Evolutionary conservation across 1,140 invertebrate species (phyloP).

Genomic region (Aethina tumida): DNA sequence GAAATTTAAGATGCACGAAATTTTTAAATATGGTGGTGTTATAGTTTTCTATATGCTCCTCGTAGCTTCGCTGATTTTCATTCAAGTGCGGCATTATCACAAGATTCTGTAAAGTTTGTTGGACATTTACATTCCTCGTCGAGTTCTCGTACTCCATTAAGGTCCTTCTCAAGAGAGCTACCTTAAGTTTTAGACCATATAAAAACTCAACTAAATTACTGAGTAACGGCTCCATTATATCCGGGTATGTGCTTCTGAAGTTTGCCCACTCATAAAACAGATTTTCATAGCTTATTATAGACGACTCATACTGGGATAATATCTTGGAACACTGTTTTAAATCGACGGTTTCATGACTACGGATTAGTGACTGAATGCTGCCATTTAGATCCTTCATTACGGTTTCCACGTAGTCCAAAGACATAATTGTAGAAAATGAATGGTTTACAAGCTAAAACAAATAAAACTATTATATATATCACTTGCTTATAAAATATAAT

Average conservation of each 20-base stretch:
- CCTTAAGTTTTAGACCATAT: slow-evolving; percentile 44
- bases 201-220: slow-evolving; percentile 48
- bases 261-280: slow-evolving; percentile 40
- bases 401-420: slow-evolving; percentile 9
- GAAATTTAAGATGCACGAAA: slow-evolving; percentile 21
- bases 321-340: no score
- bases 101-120: slow-evolving; percentile 32
- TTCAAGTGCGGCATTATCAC: slow-evolving; percentile 40
- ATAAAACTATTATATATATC: slow-evolving; percentile 9
- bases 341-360: no score
- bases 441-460: slow-evolving; percentile 22
- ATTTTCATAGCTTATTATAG: slow-evolving; percentile 20
- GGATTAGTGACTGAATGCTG: no score
- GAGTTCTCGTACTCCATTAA: slow-evolving; percentile 20
- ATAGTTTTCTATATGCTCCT: slow-evolving; percentile 38
- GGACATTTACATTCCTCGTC: slow-evolving; percentile 14
- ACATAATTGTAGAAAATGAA: slow-evolving; percentile 23
- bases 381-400: slow-evolving; percentile 1
- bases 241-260: slow-evolving; percentile 54
- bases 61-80: slow-evolving; percentile 32
- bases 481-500: neutral
- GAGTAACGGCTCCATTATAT: slow-evolving; percentile 52
- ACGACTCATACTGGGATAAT: no score
- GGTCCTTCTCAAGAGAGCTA: slow-evolving; percentile 35
- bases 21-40: slow-evolving; percentile 31